A percentile compares a stretch with the other conserved stretches of the same genome.
phyloP scores from a whole-genome alignment of 2,113 vertebrate species.

The Tonatia bakeri region DNA sequence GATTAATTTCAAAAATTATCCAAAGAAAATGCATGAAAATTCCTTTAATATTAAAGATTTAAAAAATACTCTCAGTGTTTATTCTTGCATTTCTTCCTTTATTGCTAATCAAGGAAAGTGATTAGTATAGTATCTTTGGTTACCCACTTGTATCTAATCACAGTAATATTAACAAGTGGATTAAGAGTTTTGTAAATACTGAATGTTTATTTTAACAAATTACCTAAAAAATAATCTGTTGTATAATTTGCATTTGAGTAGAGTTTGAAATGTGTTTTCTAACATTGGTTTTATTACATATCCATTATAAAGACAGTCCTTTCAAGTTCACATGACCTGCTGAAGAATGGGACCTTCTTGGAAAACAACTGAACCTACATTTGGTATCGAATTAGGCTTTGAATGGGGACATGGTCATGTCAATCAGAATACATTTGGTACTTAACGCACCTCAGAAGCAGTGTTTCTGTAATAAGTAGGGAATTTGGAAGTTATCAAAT shows the following conservation, averaged over 20 bases:
- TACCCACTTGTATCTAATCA: background rate
- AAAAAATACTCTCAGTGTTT: background rate
- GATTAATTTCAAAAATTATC: background rate
- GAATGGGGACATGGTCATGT: background rate
- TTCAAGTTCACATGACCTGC: background rate
- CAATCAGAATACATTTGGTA: background rate
- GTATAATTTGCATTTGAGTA: background rate
- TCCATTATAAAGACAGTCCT: background rate
- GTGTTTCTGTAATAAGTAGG: background rate
- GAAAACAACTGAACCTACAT: background rate
- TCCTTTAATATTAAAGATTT: background rate
- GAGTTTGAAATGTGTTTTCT: background rate
- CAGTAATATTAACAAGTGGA: background rate
- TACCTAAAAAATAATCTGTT: background rate
- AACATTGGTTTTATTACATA: background rate
- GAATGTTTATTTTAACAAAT: background rate
- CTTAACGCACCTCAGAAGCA: background rate
- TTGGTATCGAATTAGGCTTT: background rate
- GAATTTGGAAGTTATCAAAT: background rate
- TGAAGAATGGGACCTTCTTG: background rate
- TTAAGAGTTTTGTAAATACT: background rate
- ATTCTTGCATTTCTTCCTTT: background rate
- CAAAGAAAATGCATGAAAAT: constrained; percentile 15
- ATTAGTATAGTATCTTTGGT: background rate
- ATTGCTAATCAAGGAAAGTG: background rate